A percentile compares a stretch with the other conserved stretches of the same genome.
Evolutionary conservation across 2,113 vertebrate species (phyloP).

Genomic region (Podiceps cristatus): DNA sequence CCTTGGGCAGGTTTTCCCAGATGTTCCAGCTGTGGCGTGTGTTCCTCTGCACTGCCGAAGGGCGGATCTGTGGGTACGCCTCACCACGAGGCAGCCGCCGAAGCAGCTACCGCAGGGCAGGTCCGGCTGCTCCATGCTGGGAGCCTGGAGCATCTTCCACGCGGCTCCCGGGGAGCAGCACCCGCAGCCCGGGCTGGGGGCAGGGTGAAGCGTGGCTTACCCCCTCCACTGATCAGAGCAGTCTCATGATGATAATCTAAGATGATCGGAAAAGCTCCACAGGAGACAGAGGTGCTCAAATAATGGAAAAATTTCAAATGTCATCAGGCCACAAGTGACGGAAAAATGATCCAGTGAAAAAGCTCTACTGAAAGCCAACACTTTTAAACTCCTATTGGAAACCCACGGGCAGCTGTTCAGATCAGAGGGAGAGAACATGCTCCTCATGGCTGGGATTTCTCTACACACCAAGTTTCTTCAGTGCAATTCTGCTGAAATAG

Average conservation of each 20-base stretch:
- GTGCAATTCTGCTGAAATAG: neutral
- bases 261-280: neutral
- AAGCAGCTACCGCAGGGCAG: neutral
- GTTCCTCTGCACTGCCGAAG: neutral
- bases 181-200: neutral
- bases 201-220: accelerated
- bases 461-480: neutral
- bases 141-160: neutral
- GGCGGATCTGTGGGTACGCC: neutral
- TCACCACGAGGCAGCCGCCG: neutral
- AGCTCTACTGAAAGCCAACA: neutral
- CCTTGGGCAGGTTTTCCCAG: neutral
- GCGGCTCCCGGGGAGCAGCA: neutral
- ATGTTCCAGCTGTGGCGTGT: neutral
- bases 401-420: neutral
- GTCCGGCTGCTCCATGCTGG: neutral
- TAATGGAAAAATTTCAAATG: neutral
- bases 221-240: neutral
- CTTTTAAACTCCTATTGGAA: neutral
- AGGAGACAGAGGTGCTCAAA: neutral
- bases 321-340: neutral
- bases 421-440: neutral
- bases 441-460: neutral
- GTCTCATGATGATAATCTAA: neutral
- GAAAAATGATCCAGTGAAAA: neutral